Evolutionary conservation across 2,888 invertebrate genomes (phyloP).

Genomic region (Eumerus sabulonum): DNA sequence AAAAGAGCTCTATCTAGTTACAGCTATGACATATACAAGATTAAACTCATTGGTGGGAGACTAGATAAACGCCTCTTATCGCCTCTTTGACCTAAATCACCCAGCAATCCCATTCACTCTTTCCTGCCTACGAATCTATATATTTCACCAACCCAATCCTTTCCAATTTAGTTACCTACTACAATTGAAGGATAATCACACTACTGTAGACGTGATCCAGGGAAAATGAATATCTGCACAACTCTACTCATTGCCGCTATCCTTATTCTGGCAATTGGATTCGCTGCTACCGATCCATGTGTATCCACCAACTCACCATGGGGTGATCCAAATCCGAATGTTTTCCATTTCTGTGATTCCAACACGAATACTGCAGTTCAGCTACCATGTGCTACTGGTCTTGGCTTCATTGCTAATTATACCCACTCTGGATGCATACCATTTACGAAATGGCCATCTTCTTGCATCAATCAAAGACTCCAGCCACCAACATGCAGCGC

Average conservation of each 20-base stretch:
- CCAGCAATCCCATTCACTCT: no score
- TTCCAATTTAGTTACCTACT: no score
- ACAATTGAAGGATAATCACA: no score
- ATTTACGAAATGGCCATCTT: constrained; percentile 33
- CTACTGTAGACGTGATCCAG: no score
- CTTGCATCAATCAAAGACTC: constrained; percentile 55
- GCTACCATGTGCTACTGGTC: constrained; percentile 3
- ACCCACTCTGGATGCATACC: constrained; percentile 42
- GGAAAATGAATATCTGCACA: no score
- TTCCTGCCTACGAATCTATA: no score
- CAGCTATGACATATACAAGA: no score
- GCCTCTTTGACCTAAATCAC: no score
- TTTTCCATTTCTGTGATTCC: constrained; percentile 27
- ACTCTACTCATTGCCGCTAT: not conserved
- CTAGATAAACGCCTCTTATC: no score
- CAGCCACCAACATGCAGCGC: constrained; percentile 55
- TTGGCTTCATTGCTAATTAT: constrained; percentile 28
- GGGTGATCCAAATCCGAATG: constrained; percentile 29
- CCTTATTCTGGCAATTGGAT: constrained; percentile 16
- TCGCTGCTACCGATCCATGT: constrained; percentile 2
- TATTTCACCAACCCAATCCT: no score
- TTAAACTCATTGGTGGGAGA: no score
- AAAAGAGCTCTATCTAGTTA: no score
- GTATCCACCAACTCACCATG: not conserved
- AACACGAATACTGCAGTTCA: not conserved